Evolutionary conservation across 2,888 invertebrate species (phyloP), one percentile per base, ranked within the genome.

Genomic region (Megastigmus dorsalis): DNA sequence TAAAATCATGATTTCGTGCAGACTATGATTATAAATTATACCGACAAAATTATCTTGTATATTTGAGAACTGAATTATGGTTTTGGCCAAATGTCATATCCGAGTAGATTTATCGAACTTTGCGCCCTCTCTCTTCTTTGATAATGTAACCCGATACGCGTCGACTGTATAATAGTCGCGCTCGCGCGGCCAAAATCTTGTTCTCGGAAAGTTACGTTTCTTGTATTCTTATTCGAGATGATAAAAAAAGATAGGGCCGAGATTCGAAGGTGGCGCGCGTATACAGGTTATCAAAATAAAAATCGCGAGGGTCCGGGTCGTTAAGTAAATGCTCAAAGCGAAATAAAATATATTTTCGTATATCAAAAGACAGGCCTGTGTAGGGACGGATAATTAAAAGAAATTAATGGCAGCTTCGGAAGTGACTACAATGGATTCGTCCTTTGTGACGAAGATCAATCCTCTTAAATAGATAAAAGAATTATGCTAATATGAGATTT

Each of bases 231-330:
- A n/a, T 41, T 50, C 15, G 23, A 50, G 69, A 74, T 65, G 65
- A 65, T 43, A 65, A 69, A 59, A 23, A 20, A 43, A 57, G 36
- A 63, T 60, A 48, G n/a, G 68, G 59, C 33, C 36, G 33, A 30
- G 15, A n/a, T 60, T 62, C 36, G 38, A 38, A 57, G 55, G 52
- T 63, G 62, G 62, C 62, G 55, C 5, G 15, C 3, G 57, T 4
- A 15, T n/a, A n/a, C n/a, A n/a, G n/a, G n/a, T 65, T 72, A 72
- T 72, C 72, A 28, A 33, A 36, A 52, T 30, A 33, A 60, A 60
- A 66, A 72, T 72, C 72, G 36, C 57, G 18, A 43, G 36, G 57
- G 36, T 41, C 20, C 52, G 4, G 20, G 45, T 57, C 55, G 30
- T 33, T 23, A 13, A 66, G 65, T 5, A 45, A 36, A 38, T 38